Percentiles rank a stretch among this genome's conserved stretches.
Evolutionary conservation across 2,888 invertebrate genomes (phyloP).

Genomic region (Drepana falcataria): DNA sequence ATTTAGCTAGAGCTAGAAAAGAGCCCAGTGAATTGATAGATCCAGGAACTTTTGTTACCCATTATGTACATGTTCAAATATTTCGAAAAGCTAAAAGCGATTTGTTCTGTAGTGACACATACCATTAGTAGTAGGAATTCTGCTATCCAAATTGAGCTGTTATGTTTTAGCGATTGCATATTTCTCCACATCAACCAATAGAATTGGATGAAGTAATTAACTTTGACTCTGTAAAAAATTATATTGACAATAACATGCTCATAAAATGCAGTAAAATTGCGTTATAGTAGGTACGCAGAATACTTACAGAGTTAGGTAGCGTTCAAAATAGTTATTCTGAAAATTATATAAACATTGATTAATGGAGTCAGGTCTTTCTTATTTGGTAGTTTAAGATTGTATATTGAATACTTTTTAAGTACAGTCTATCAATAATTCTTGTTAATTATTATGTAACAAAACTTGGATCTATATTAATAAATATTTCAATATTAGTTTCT

Average conservation of each 20-base stretch:
- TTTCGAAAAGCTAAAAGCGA: no score
- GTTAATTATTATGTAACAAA: no score
- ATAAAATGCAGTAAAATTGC: no score
- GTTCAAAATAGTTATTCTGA: conserved; percentile 69
- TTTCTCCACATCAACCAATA: conserved; percentile 85
- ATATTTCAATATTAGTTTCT: no score
- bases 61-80: no score
- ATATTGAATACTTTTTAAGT: no score
- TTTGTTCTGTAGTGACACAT: conserved; percentile 22
- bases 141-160: conserved; percentile 80
- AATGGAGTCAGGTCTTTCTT: not conserved
- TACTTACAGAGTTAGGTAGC: conserved; percentile 76
- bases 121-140: conserved; percentile 81
- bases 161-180: conserved; percentile 81
- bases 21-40: no score
- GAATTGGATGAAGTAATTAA: conserved; percentile 81
- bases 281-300: not conserved
- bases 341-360: conserved; percentile 31
- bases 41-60: no score
- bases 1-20: no score
- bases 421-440: no score
- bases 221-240: conserved; percentile 70
- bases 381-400: no score
- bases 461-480: no score
- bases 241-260: conserved; percentile 3